Evolutionary conservation across 2,888 invertebrate species (phyloP), one percentile per base, ranked within the genome.

Genomic region (Xanthorhoe designata): DNA sequence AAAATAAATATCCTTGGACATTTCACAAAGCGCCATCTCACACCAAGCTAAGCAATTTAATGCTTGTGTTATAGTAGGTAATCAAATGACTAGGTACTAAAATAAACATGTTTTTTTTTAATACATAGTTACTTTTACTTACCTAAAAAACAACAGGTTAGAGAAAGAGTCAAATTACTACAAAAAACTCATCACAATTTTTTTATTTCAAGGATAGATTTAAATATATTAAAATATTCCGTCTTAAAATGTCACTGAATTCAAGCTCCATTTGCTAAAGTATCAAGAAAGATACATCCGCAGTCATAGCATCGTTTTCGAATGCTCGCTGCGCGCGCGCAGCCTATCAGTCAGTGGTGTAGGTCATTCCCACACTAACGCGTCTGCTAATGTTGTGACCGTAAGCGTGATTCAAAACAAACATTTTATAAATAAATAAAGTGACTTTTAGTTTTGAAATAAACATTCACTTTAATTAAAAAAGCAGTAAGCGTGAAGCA

Each of bases 301-400:
- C 19, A 45, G 66, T 63, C 60, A 75, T 68, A 66, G 64, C 59
- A 68, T 69, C 72, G 79, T 83, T 83, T 84, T 86, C 83, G 78
- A 86, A 85, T 83, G 82, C 81, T 78, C 76, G 76, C 75, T 70
- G 83, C 86, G 82, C 82, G 42, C 69, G 84, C 84, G 85, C 85
- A 67, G 72, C 74, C 79, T 86, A 86, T 85, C 86, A 86, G 84
- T 87, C 85, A 82, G 84, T 84, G 81, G 84, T 88, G 74, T 86
- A 85, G 88, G 89, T 87, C 89, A 88, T 78, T 76, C 76, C 83
- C 74, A 74, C 75, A 71, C 73, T 74, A 61, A 61, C 76, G 81
- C 83, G 78, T 81, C 83, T 78, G 75, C 78, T 70, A 57, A 52
- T 60, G 38, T 51, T 60, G 18, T 17, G 9, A 9, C 57, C 24